These are phyloP conservation scores for Ornithorhynchus anatinus DNA, from an alignment of 2,113 vertebrate genomes.

Conservation along the genomic window DNA sequence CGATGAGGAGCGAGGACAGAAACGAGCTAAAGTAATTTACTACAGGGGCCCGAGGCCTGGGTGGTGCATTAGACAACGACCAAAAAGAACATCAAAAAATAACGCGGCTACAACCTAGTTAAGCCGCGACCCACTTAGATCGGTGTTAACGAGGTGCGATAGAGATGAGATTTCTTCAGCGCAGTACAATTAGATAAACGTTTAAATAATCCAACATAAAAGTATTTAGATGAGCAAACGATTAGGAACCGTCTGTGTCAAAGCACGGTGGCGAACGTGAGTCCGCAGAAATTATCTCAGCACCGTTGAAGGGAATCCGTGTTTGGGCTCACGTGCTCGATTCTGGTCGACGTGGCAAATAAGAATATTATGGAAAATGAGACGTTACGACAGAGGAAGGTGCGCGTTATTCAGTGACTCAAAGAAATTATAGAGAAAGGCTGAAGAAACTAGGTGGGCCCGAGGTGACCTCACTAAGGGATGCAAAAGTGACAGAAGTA, in stretches of 20 bases:
- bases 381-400: conserved; percentile 3
- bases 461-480: neutral
- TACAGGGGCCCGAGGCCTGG: neutral
- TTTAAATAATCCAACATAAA: neutral
- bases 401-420: conserved; percentile 19
- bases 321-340: neutral
- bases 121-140: neutral
- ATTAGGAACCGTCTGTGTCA: neutral
- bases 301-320: neutral
- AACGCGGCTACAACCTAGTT: neutral
- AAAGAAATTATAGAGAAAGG: conserved; percentile 15
- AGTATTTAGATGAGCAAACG: neutral
- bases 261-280: neutral
- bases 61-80: neutral
- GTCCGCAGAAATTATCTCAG: conserved; percentile 8
- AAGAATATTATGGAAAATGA: conserved; percentile 26
- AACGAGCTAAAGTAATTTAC: neutral
- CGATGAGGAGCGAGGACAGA: neutral
- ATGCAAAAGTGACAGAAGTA: neutral
- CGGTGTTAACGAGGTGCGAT: conserved; percentile 5
- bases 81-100: neutral
- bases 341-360: conserved; percentile 16
- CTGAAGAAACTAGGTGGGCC: neutral
- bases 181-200: conserved; percentile 2
- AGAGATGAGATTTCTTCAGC: neutral